phyloP scores from a whole-genome alignment of 1,140 invertebrate genomes.

The Ectropis grisescens region DNA sequence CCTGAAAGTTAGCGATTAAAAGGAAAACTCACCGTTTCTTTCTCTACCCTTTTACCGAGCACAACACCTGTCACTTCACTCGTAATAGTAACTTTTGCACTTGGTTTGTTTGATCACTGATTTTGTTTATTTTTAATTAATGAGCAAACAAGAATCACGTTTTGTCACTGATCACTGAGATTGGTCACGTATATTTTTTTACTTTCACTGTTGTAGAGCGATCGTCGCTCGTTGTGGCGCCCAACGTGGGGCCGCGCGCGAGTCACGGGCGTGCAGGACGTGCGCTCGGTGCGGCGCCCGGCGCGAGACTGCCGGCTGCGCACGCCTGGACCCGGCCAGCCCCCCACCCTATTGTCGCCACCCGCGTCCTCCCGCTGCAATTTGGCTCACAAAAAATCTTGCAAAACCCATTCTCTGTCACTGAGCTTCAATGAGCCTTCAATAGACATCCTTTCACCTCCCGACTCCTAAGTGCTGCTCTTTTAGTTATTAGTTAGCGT shows the following conservation, averaged over 20 bases:
- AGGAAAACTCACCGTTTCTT: too few species aligned
- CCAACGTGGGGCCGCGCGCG: slow-evolving; percentile 25
- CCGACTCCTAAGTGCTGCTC: slow-evolving; percentile 34
- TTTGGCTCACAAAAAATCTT: slow-evolving; percentile 54
- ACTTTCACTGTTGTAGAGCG: too few species aligned
- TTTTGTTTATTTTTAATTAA: slow-evolving; percentile 8
- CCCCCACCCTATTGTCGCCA: slow-evolving; percentile 27
- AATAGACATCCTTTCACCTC: slow-evolving; percentile 39
- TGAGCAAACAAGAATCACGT: slow-evolving; percentile 3
- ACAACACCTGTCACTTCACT: slow-evolving; percentile 9
- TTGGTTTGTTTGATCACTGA: slow-evolving; percentile 5
- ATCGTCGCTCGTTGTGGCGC: slow-evolving; percentile 33
- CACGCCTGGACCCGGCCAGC: slow-evolving; percentile 55
- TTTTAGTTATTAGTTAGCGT: slow-evolving; percentile 50
- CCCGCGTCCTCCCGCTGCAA: slow-evolving; percentile 34
- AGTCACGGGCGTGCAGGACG: slow-evolving; percentile 8
- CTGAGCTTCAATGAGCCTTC: too few species aligned
- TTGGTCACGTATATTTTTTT: slow-evolving; percentile 8
- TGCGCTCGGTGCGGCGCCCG: slow-evolving; percentile 19
- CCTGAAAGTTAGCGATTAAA: too few species aligned
- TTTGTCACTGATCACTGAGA: slow-evolving; percentile 5
- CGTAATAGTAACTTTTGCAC: slow-evolving; percentile 8
- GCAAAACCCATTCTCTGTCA: slow-evolving; percentile 55
- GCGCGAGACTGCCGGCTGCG: slow-evolving; percentile 51
- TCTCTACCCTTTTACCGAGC: too few species aligned